phyloP scores from a whole-genome alignment of 2,113 vertebrate species.

The Misgurnus mizolepis region DNA sequence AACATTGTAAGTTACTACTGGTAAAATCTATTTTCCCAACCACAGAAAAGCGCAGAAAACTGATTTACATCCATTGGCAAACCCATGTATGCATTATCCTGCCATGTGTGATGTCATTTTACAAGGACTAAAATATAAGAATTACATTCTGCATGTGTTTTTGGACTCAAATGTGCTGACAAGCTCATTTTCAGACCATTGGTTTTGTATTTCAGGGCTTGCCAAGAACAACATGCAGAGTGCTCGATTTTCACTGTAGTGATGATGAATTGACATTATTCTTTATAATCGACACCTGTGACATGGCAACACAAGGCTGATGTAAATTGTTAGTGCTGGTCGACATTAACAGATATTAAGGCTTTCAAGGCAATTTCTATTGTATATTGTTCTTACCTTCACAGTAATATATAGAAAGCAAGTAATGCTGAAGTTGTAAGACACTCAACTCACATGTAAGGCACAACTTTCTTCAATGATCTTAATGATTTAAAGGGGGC shows the following conservation, averaged over 20 bases:
- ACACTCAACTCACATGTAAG: constrained; percentile 41
- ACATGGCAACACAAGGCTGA: constrained; percentile 5
- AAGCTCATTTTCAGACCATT: background rate
- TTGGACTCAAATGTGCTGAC: background rate
- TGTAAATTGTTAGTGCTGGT: constrained; percentile 29
- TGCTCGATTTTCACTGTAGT: background rate
- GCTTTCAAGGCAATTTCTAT: constrained; percentile 5
- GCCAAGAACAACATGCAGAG: constrained; percentile 30
- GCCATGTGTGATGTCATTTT: background rate
- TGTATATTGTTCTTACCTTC: constrained; percentile 38
- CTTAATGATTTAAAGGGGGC: no score
- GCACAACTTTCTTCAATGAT: background rate
- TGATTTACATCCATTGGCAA: background rate
- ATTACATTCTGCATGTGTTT: background rate
- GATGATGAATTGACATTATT: constrained; percentile 25
- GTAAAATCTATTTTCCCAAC: background rate
- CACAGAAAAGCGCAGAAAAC: background rate
- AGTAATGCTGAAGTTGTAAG: background rate
- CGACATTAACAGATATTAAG: background rate
- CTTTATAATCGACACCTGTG: constrained; percentile 13
- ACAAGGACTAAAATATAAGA: background rate
- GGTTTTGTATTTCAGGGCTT: background rate
- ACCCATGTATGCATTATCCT: background rate
- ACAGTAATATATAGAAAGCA: constrained; percentile 27
- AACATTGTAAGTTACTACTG: background rate